A percentile compares a stretch with the other conserved stretches of the same genome.
Evolutionary conservation across 1,140 invertebrate species (phyloP).

Genomic region (Geopemphigus sp.): DNA sequence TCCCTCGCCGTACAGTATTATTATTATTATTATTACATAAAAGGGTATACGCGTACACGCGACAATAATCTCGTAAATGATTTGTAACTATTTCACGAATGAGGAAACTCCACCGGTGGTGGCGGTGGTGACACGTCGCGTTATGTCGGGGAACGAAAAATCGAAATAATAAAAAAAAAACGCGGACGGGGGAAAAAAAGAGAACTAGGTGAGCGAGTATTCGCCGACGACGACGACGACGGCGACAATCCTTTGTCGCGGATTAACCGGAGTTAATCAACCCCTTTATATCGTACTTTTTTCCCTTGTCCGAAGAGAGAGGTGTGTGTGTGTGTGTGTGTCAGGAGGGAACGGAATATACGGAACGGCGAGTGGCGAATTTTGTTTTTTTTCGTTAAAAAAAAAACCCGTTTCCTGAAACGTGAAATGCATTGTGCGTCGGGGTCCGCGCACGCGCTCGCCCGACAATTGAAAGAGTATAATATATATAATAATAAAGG

Average conservation of each 20-base stretch:
- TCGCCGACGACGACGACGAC: too few species aligned
- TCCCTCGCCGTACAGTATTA: neutral
- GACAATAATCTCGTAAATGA: slow-evolving; percentile 45
- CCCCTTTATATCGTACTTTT: slow-evolving; percentile 43
- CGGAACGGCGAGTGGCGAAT: neutral
- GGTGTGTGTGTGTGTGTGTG: too few species aligned
- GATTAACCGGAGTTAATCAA: slow-evolving; percentile 50
- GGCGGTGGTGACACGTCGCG: slow-evolving; percentile 29
- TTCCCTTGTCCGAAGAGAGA: neutral
- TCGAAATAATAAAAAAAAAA: neutral
- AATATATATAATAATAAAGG: slow-evolving; percentile 15
- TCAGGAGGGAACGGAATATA: neutral
- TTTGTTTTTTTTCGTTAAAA: slow-evolving; percentile 45
- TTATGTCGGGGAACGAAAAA: neutral
- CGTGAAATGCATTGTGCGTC: slow-evolving; percentile 37
- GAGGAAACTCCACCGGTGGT: slow-evolving; percentile 39
- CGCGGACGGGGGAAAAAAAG: neutral
- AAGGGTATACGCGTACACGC: neutral
- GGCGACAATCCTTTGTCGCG: slow-evolving; percentile 29
- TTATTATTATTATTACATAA: neutral
- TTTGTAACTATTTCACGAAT: slow-evolving; percentile 49
- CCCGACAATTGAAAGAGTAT: slow-evolving; percentile 47
- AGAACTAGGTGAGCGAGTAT: slow-evolving; percentile 13
- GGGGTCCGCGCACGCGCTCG: slow-evolving; percentile 4
- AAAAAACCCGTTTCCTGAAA: slow-evolving; percentile 48